Evolutionary conservation across 2,888 invertebrate species (phyloP), one percentile per base, ranked within the genome.

Genomic region (Heteromurus nitidus): DNA sequence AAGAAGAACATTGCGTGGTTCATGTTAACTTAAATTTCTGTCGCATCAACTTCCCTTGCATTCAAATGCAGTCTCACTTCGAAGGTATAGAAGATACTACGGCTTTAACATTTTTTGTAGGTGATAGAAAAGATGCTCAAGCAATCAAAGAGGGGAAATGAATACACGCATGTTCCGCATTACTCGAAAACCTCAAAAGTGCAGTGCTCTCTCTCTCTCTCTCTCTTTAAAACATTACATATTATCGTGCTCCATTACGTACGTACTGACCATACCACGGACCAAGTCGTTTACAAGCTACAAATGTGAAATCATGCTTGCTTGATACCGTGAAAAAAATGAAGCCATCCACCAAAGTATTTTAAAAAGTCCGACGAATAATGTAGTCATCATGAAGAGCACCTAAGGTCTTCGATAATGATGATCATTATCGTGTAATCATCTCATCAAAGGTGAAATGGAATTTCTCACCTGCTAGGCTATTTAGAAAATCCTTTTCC

Each of bases 401-500:
- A 79, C 79, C 79, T 65, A 36, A 67, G 62, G 80, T 73, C 62
- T 60, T 22, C 67, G 67, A 80, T 80, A 80, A 80, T 80, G 67
- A 80, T 73, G 62, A 73, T 80, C 80, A 80, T 80, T 80, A 80
- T 80, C 73, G 18, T 68, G 80, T 80, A 80, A 73, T 80, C 80
- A 80, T 60, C 73, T 68, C 55, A 67, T 67, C 80, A 67, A 26
- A 64, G 50, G 67, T 55, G 73, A 58, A 68, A 73, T 80, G 72
- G 73, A 73, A 80, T 80, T 80, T 80, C 80, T 80, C 80, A 80
- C 80, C 80, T 80, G 73, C 67, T 60, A 69, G 47, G 68, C 47
- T 20, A 60, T 67, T 62, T 42, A 42, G 44, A 64, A 64, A 58
- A 70, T 16, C 60, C 22, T 13, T 28, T 58, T 28, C 26, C 28